These are phyloP conservation scores for Herminia tarsipennalis DNA, from an alignment of 2,888 invertebrate genomes.

Conservation along the genomic window DNA sequence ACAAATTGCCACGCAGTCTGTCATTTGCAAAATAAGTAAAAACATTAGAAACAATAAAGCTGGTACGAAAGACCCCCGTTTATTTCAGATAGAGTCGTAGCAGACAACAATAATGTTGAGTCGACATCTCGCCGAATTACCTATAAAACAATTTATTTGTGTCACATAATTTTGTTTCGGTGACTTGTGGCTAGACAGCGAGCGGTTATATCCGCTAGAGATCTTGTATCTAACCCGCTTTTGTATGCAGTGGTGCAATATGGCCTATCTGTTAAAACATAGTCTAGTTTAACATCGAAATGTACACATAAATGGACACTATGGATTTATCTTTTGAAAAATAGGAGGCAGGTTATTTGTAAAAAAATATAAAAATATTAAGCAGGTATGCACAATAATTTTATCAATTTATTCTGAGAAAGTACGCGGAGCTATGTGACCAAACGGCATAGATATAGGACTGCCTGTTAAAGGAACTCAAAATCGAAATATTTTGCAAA, in stretches of 20 bases:
- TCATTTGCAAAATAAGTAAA: neutral
- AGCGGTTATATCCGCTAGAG: constrained; percentile 7
- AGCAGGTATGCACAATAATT: too few relatives aligned
- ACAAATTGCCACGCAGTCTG: neutral
- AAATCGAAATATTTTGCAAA: too few relatives aligned
- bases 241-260: neutral
- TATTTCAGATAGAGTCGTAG: constrained; percentile 33
- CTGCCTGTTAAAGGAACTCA: too few relatives aligned
- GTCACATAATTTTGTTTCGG: constrained; percentile 41
- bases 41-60: constrained; percentile 29
- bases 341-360: too few relatives aligned
- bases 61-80: constrained; percentile 14
- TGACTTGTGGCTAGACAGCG: constrained; percentile 31
- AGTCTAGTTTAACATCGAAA: too few relatives aligned
- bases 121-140: constrained; percentile 42
- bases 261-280: too few relatives aligned
- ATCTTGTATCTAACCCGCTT: neutral
- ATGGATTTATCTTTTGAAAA: too few relatives aligned
- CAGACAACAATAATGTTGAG: constrained; percentile 30
- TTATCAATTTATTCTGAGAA: too few relatives aligned
- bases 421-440: too few relatives aligned
- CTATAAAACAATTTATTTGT: constrained; percentile 58
- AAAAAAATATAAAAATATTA: too few relatives aligned
- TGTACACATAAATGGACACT: too few relatives aligned
- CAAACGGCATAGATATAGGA: too few relatives aligned